A percentile compares a stretch with the other conserved stretches of the same genome.
phyloP scores from a whole-genome alignment of 2,113 vertebrate genomes.

The Lepidiolamprologus cunningtoni region DNA sequence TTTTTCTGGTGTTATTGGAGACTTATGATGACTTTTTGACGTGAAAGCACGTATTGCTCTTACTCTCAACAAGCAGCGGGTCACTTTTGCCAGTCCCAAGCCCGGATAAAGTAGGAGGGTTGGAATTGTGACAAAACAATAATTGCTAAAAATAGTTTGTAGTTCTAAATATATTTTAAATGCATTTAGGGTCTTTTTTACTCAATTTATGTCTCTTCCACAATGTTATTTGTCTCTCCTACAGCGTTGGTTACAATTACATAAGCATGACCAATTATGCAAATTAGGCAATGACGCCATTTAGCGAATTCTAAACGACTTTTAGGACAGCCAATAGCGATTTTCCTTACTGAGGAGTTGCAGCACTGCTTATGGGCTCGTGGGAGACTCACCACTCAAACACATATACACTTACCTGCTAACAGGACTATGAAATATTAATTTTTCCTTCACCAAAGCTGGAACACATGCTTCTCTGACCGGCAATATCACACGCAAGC shows the following conservation, averaged over 20 bases:
- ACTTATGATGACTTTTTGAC: not conserved
- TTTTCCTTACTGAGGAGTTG: not conserved
- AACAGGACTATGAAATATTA: not conserved
- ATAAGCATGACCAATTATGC: not conserved
- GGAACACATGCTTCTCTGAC: fast-evolving
- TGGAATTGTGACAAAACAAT: not conserved
- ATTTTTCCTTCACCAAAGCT: not conserved
- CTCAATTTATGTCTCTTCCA: not conserved
- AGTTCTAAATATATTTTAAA: fast-evolving
- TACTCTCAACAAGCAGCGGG: not conserved
- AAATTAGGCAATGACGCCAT: fast-evolving
- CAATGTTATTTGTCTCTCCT: fast-evolving
- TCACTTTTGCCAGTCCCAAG: not conserved
- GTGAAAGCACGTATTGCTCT: not conserved
- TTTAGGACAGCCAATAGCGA: not conserved
- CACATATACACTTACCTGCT: not conserved
- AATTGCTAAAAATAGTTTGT: not conserved
- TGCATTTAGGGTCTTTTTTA: not conserved
- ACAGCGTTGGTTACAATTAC: fast-evolving
- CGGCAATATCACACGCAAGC: fast-evolving
- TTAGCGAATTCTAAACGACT: fast-evolving
- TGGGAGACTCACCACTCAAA: not conserved
- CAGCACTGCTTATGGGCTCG: not conserved
- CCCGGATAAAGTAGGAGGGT: not conserved
- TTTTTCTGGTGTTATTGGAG: not conserved